Base-by-base conservation (phyloP, 2,888 invertebrate genomes). In the Plemyria rubiginata region DNA sequence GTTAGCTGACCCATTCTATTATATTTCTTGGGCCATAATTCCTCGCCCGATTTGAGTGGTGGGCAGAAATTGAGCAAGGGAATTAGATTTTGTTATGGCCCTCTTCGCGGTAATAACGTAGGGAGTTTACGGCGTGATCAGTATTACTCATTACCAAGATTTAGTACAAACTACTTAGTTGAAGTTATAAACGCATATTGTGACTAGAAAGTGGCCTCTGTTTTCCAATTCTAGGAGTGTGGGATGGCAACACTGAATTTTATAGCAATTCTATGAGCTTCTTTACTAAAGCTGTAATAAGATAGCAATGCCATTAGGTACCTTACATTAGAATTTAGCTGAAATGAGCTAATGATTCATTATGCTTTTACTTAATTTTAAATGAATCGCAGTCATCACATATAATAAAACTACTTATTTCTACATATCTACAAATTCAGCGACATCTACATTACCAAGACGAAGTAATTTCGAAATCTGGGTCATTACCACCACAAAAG, bases 1-100 rank as follows among this genome's bases (percentile, higher is more conserved):
- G 87, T 84, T 86, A 86, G 79, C 81, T 81, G 85, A 82, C 85
- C 87, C 83, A 86, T 84, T 88, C 87, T 86, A 84, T 81, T 60
- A 77, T 75, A 79, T 79, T 80, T 78, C 79, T 79, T 74, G 74
- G 71, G 72, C 75, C 72, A 65, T 70, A 67, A 75, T 71, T 70
- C 76, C 80, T 78, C 70, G 64, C 59, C 65, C 76, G 77, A 79
- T 79, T 78, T 77, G 71, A 68, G 68, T 61, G 74, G 66, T 71
- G 60, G 51, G 62, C 67, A 67, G 74, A 74, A 77, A 77, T 77
- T 73, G 72, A 70, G 73, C 70, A 55, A 70, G 71, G 70, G 71
- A 75, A 79, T 77, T 73, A 77, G 68, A 54, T 75, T 70, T 72
- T 68, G 61, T 70, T 63, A 70, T 60, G 70, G 68, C 66, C 62